phyloP scores from a whole-genome alignment of 2,113 vertebrate genomes.

The Notothenia coriiceps region DNA sequence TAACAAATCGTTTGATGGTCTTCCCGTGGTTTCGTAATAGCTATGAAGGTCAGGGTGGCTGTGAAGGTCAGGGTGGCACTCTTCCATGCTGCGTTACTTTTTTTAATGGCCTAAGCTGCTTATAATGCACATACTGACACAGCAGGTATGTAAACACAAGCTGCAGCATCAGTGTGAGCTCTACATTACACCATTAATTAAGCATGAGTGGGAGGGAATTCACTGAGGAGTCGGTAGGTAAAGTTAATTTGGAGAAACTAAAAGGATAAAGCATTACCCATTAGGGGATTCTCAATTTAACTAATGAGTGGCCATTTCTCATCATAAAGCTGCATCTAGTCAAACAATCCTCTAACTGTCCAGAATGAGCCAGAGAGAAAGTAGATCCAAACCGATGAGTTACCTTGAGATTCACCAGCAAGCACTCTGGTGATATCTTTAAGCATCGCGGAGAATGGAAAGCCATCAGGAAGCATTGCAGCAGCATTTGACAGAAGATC shows the following conservation, averaged over 20 bases:
- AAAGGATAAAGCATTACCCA: slow-evolving; percentile 17
- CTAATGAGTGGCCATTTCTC: slow-evolving; percentile 33
- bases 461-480: slow-evolving; percentile 67
- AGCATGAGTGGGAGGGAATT: slow-evolving; percentile 20
- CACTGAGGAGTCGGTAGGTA: slow-evolving; percentile 12
- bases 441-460: slow-evolving; percentile 65
- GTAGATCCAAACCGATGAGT: slow-evolving; percentile 22
- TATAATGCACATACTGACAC: slow-evolving; percentile 19
- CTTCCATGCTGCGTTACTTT: slow-evolving; percentile 30
- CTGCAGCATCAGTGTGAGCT: slow-evolving; percentile 27
- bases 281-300: slow-evolving; percentile 27
- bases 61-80: slow-evolving; percentile 2
- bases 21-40: slow-evolving; percentile 30
- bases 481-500: slow-evolving; percentile 61
- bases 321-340: slow-evolving; percentile 18
- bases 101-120: slow-evolving; percentile 18
- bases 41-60: slow-evolving; percentile 35
- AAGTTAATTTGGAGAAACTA: slow-evolving; percentile 32
- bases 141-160: slow-evolving; percentile 44
- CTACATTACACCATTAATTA: slow-evolving; percentile 15
- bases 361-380: slow-evolving; percentile 1
- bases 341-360: slow-evolving; percentile 18
- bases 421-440: slow-evolving; percentile 68
- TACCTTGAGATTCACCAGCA: slow-evolving; percentile 79
- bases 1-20: slow-evolving; percentile 52